Evolutionary conservation across 2,113 vertebrate genomes (phyloP).

Genomic region (Tricholaema leucomelas): DNA sequence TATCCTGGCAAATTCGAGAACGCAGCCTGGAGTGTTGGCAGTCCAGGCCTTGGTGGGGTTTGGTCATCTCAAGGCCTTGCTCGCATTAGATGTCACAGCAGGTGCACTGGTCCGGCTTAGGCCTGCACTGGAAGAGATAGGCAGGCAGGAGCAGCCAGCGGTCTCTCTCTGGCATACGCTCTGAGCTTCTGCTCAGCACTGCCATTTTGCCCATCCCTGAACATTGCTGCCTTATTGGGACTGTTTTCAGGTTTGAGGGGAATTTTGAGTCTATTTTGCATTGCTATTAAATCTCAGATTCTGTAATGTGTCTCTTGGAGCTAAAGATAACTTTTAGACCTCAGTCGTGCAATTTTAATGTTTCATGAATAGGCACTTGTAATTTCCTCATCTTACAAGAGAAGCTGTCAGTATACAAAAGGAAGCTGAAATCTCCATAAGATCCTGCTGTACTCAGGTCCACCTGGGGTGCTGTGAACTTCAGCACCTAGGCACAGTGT

Average conservation of each 20-base stretch:
- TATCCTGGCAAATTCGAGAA: not conserved
- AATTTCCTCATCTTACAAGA: not conserved
- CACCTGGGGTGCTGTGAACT: not conserved
- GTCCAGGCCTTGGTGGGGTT: not conserved
- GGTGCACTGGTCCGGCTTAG: not conserved
- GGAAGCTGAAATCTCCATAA: not conserved
- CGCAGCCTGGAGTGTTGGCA: accelerated
- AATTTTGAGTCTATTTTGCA: not conserved
- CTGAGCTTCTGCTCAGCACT: not conserved
- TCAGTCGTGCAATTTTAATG: not conserved
- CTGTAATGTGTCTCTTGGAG: not conserved
- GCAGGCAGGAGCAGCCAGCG: not conserved
- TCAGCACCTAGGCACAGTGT: not conserved
- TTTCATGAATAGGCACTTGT: not conserved
- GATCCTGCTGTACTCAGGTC: not conserved
- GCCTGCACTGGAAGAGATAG: not conserved
- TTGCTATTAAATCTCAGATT: not conserved
- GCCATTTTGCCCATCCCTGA: not conserved
- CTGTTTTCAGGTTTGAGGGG: not conserved
- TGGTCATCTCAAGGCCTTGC: not conserved
- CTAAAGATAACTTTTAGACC: not conserved
- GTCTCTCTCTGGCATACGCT: no score
- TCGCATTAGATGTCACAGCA: not conserved
- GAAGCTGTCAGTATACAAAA: not conserved
- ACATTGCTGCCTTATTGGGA: not conserved